Evolutionary conservation across 2,888 invertebrate genomes (phyloP).

Genomic region (Conchocele bisecta): DNA sequence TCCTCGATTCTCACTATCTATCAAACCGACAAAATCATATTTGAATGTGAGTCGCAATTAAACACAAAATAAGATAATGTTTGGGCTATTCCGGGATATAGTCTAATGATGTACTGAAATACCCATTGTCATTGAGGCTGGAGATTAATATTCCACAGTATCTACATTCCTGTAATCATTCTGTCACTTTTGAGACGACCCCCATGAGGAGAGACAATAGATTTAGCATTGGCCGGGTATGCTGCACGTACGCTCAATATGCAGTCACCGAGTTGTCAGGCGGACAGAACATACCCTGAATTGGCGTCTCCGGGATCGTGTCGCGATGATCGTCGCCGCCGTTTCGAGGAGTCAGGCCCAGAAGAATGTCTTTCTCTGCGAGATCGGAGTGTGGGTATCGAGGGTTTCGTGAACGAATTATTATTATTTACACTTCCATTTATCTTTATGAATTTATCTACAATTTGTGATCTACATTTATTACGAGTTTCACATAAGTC

Average conservation of each 20-base stretch:
- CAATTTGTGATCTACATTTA: slow-evolving; percentile 62
- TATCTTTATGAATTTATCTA: slow-evolving; percentile 63
- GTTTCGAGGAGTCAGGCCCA: slow-evolving; percentile 61
- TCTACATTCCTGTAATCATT: no score
- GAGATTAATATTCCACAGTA: no score
- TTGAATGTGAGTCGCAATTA: no score
- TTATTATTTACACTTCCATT: slow-evolving; percentile 69
- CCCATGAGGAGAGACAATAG: slow-evolving; percentile 52
- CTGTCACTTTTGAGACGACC: slow-evolving; percentile 47
- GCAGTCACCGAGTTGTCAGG: no score
- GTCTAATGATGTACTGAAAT: no score
- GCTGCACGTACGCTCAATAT: neutral
- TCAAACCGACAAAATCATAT: no score
- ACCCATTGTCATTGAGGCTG: no score
- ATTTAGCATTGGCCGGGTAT: slow-evolving; percentile 2
- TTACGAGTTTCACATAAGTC: slow-evolving; percentile 67
- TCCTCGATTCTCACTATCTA: no score
- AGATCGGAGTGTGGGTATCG: slow-evolving; percentile 75
- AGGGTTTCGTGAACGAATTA: slow-evolving; percentile 74
- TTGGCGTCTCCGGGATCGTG: slow-evolving; percentile 65
- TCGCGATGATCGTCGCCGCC: slow-evolving; percentile 68
- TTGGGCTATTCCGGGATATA: no score
- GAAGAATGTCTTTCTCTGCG: slow-evolving; percentile 68
- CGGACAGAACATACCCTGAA: slow-evolving; percentile 58
- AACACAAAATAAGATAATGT: no score